A percentile compares a stretch with the other conserved stretches of the same genome.
Conservation (phyloP, 1,140 invertebrate species). For the Pseudomyrmex sp. region DNA sequence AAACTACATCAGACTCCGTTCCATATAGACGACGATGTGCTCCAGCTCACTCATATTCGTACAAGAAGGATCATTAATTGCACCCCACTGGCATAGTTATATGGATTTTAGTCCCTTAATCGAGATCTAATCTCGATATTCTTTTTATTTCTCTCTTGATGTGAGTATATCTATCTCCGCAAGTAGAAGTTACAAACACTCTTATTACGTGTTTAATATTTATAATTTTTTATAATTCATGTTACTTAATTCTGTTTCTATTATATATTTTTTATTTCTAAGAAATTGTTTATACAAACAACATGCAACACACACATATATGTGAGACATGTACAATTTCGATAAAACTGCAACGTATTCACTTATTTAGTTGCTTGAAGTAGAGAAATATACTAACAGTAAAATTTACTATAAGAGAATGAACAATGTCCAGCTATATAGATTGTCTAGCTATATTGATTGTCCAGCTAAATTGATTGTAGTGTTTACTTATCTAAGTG, state of each 20-base stretch:
- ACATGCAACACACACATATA: neutral
- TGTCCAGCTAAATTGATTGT: too few species aligned
- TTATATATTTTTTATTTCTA: neutral
- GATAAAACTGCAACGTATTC: neutral
- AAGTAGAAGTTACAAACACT: too few species aligned
- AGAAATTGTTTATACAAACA: neutral
- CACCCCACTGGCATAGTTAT: conserved; percentile 45
- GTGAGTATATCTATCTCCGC: conserved; percentile 33
- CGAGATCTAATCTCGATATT: conserved; percentile 52
- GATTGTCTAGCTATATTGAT: too few species aligned
- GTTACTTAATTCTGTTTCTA: neutral
- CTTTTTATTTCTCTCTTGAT: neutral
- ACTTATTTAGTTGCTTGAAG: neutral
- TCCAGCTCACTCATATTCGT: conserved; percentile 10
- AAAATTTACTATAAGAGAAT: too few species aligned
- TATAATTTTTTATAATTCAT: too few species aligned
- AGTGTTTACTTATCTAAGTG: conserved; percentile 3
- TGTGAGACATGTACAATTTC: neutral
- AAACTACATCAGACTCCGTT: conserved; percentile 1
- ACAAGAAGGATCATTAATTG: conserved; percentile 50
- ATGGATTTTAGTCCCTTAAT: conserved; percentile 51
- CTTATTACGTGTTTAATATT: neutral
- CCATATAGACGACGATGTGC: conserved; percentile 27
- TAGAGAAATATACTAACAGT: too few species aligned
- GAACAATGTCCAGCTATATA: too few species aligned